Evolutionary conservation across 2,797 vertebrate species (phyloP), one percentile per base, ranked within the genome.

Genomic region (Calcarius lapponicus): DNA sequence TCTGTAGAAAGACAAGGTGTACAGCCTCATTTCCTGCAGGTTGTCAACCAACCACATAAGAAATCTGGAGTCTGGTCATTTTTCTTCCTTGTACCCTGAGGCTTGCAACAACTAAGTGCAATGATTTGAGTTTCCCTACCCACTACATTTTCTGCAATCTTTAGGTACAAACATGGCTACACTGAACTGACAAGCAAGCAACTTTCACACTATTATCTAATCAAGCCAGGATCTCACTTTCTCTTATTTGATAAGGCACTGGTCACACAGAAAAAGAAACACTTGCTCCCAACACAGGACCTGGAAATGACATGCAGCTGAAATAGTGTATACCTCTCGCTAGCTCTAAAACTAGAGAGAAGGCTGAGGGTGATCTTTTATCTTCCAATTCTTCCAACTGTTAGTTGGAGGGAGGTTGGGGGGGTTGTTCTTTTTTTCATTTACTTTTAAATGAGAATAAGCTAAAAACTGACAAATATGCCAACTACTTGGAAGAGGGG

Each of bases 351-450:
- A 81, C 40, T 11, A 38, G 12, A 75, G 14, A 31, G 17, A 65
- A 75, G 31, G 38, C 51, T 38, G 26, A 20, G 32, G 11, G 32
- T 26, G 9, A 94, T 70, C 40, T 74, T 92, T 32, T 32, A 79
- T 56, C n/a, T 88, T 62, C 62, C 47, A 54, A 3, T 9, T 32
- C n/a, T 58, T 36, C 57, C 57, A 26, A 51, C 10, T 31, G 9
- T 20, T 65, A 13, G 18, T 7, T 36, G 22, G 19, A 17, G 6
- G 11, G 17, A 5, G 4, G 2, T 9, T 5, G 13, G 3, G 2
- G 1, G 8, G 3, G 1, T 1, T 17, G 12, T 24, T 21, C 5
- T 43, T 54, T 45, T 73, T 47, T 38, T 15, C 2, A 34, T 61
- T 72, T 67, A 8, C 7, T 34, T 89, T 85, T 32, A 45, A 85